phyloP scores from a whole-genome alignment of 2,797 vertebrate genomes.

The Malurus splendens region DNA sequence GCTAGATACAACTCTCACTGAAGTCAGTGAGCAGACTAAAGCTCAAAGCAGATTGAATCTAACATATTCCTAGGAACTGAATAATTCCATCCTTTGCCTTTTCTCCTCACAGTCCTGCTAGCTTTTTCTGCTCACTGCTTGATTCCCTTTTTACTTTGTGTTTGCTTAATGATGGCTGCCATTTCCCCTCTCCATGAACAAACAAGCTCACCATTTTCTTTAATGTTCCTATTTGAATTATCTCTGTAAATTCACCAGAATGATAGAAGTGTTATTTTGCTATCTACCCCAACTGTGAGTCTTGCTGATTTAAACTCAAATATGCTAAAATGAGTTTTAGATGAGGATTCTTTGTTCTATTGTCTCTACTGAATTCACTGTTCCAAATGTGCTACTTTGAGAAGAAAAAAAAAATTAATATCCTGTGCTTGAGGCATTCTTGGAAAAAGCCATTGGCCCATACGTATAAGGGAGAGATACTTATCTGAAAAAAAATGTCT shows the following conservation, averaged over 20 bases:
- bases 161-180: background rate
- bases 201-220: background rate
- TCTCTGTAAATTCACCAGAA: background rate
- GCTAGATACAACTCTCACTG: background rate
- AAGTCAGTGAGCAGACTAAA: background rate
- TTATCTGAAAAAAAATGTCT: background rate
- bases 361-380: constrained; percentile 1
- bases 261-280: background rate
- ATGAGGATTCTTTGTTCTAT: constrained; percentile 13
- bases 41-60: background rate
- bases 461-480: background rate
- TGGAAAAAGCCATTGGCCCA: background rate
- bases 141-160: background rate
- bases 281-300: background rate
- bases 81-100: background rate
- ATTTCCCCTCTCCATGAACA: background rate
- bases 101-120: background rate
- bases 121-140: background rate
- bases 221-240: background rate
- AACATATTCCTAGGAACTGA: background rate
- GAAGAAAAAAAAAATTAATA: constrained; percentile 8
- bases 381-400: background rate
- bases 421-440: background rate
- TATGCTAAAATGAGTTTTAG: constrained; percentile 9
- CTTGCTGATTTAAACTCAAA: constrained; percentile 21